Base-by-base conservation (phyloP, 2,113 vertebrate genomes). In the Callionymus lyra region DNA sequence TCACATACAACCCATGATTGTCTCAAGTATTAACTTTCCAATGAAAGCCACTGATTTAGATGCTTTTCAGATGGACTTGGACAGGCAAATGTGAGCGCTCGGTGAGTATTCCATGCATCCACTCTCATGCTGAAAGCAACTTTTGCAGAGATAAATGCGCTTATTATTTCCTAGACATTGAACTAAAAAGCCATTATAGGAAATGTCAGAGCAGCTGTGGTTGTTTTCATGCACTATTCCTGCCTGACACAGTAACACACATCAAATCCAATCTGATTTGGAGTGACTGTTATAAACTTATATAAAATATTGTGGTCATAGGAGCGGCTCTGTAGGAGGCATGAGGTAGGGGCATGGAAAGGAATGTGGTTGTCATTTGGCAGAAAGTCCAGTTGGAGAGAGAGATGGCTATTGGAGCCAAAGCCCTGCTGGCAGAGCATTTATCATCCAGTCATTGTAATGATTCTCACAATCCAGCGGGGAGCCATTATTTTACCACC, bases 151-250 rank as follows among this genome's bases (percentile, higher is more conserved):
- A 18, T 52, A 52, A 62, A 66, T 68, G 65, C 43, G 63, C 68
- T 78, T 79, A 81, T 80, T 74, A 72, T 70, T 74, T 77, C 63
- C 44, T 64, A 68, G 77, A 79, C 80, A 73, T 79, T 80, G 70
- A 74, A 81, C 70, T 67, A 73, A 80, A 79, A 83, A 74, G 64
- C 75, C 65, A 76, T 81, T 76, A 72, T 58, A 59, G 66, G 59
- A 84, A 82, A 82, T 77, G 72, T 59, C 74, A 76, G 70, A 68
- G 63, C 59, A 74, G 62, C 51, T 2, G 37, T 84, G 82, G 60
- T 76, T 82, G 83, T 8, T 8, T 83, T 79, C 76, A 69, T 73
- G 21, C 58, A 54, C 57, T 39, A 45, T 46, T 48, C 31, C 61
- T 73, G 66, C 68, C 66, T 79, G 58, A 39, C 65, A 56, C 43